Evolutionary conservation across 37 sponge, comb jelly and placozoan species (phyloP).

Genomic region (Axinella damicornis): DNA sequence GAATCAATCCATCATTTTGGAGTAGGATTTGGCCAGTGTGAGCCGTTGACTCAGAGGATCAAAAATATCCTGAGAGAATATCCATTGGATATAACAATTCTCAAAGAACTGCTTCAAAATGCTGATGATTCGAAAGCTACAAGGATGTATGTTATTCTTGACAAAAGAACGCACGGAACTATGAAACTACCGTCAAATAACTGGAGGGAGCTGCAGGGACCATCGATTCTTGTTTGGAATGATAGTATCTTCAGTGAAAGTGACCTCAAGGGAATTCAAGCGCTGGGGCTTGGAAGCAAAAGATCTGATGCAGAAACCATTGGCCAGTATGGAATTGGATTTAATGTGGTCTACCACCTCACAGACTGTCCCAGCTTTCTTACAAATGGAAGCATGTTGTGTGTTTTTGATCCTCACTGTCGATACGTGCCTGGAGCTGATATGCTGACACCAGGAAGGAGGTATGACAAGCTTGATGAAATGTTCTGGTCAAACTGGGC

Average conservation of each 20-base stretch:
- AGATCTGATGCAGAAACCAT: conserved; percentile 45
- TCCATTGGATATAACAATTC: conserved; percentile 39
- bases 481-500: conserved; percentile 16
- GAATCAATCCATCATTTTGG: not conserved
- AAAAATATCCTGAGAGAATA: conserved; percentile 54
- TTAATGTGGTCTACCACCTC: conserved; percentile 83
- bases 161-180: conserved; percentile 44
- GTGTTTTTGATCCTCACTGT: conserved; percentile 74
- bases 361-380: conserved; percentile 83
- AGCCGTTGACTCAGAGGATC: conserved; percentile 23
- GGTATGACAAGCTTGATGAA: conserved; percentile 21
- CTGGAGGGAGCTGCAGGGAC: conserved; percentile 67
- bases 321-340: conserved; percentile 86
- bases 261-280: conserved; percentile 73
- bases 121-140: conserved; percentile 86
- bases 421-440: conserved; percentile 23
- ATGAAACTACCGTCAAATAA: not conserved
- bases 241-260: conserved; percentile 46
- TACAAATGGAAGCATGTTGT: conserved; percentile 58
- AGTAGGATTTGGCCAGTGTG: conserved; percentile 24
- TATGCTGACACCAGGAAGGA: conserved; percentile 16
- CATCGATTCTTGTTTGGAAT: conserved; percentile 71
- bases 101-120: conserved; percentile 81
- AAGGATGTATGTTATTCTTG: conserved; percentile 70
- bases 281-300: conserved; percentile 75